These are phyloP conservation scores for Gymnopithys bicolor DNA, from an alignment of 2,797 vertebrate genomes.

Conservation along the genomic window DNA sequence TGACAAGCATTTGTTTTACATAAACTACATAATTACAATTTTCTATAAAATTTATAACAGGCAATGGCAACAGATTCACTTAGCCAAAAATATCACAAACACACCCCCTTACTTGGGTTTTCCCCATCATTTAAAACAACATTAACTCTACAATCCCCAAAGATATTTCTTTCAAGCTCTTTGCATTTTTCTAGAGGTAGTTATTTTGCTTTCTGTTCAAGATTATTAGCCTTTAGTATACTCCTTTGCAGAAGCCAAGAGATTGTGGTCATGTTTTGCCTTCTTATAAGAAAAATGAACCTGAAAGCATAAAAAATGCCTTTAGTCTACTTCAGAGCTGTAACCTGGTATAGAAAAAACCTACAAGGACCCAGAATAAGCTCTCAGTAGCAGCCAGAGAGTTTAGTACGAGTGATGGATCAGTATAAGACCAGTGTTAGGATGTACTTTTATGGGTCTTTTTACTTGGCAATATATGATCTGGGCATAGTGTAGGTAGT, in stretches of 20 bases:
- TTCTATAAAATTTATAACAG: background rate
- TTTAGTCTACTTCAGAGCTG: background rate
- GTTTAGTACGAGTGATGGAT: background rate
- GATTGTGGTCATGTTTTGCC: background rate
- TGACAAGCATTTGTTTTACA: background rate
- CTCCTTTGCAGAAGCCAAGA: background rate
- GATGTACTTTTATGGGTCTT: background rate
- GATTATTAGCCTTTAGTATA: background rate
- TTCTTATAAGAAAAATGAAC: background rate
- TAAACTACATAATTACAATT: background rate
- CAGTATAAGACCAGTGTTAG: background rate
- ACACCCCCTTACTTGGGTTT: background rate
- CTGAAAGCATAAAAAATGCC: background rate
- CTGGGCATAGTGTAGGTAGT: background rate
- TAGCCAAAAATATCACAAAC: background rate
- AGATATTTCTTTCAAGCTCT: background rate
- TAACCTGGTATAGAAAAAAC: background rate
- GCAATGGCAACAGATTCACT: background rate
- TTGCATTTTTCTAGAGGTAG: background rate
- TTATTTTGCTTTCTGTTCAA: background rate
- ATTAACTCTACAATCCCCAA: background rate
- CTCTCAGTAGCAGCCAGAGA: background rate
- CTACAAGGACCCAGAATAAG: background rate
- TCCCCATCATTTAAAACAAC: background rate
- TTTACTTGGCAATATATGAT: background rate